Base-by-base conservation (phyloP, 1,140 invertebrate species). In the Meloidogyne exigua region DNA sequence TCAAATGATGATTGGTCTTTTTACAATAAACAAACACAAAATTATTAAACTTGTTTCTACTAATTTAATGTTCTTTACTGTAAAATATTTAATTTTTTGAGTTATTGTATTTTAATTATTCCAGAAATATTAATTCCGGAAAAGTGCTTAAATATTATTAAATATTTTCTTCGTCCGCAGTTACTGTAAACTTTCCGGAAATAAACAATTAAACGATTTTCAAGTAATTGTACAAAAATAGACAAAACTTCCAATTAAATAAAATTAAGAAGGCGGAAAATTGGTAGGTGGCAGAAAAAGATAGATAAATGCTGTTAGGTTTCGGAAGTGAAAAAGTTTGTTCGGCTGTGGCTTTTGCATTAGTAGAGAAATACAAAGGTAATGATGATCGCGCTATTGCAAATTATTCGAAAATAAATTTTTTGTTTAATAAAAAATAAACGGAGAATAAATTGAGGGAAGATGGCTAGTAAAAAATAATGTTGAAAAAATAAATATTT, bases 221-320 rank as follows among this genome's bases (percentile, higher is more conserved):
- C 9, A 10, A 9, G 9, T 39, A 0, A 39, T 39, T 9, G 36
- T 39, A 39, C 36, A 39, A 39, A 39, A 57, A 15, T 49, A 21
- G 13, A 57, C 49, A n/a, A 57, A 57, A 57, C 18, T 15, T n/a
- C 5, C 49, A 57, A 9, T 57, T 57, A 57, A 7, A 57, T n/a
- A 57, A 57, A 57, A 57, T 57, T n/a, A n/a, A n/a, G 49, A n/a
- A 57, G 49, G 49, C 49, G 49, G 49, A 57, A 57, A 57, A 57
- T 57, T 57, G 18, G 49, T n/a, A n/a, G 49, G 49, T 57, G 49
- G 49, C 49, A 57, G 49, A 57, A 57, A 57, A 57, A 57, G 49
- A 57, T 10, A 21, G 15, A 57, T 9, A 57, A 57, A 57, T 57
- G 49, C 18, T 18, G 49, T 57, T 57, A 57, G 21, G 49, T n/a